These are phyloP conservation scores for Trinectes maculatus DNA, from an alignment of 2,113 vertebrate genomes.

Conservation along the genomic window DNA sequence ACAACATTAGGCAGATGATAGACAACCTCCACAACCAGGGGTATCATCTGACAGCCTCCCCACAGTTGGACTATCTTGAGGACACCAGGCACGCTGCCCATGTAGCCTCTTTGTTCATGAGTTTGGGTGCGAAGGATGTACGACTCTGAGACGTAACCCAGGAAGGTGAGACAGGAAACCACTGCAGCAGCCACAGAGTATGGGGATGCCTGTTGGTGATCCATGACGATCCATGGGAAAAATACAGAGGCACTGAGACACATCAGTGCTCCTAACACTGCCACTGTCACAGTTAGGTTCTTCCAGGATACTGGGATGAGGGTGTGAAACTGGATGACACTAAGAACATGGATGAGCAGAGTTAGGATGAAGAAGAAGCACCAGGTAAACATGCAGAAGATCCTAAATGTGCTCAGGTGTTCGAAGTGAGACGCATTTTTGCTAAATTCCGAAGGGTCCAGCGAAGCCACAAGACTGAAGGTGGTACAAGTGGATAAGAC, in stretches of 20 bases:
- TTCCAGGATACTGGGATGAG: conserved; percentile 83
- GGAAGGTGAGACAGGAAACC: conserved; percentile 65
- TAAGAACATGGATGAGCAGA: conserved; percentile 76
- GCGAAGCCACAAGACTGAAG: conserved; percentile 75
- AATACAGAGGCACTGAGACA: conserved; percentile 63
- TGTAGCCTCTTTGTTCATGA: conserved; percentile 78
- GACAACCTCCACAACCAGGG: conserved; percentile 41
- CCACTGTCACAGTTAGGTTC: conserved; percentile 77
- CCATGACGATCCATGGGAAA: conserved; percentile 62
- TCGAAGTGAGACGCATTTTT: accelerated
- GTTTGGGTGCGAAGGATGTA: conserved; percentile 57
- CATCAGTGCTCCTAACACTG: conserved; percentile 72
- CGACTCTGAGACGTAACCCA: conserved; percentile 75
- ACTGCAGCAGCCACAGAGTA: conserved; percentile 44
- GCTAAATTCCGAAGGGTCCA: background rate
- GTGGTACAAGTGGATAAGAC: conserved; percentile 73
- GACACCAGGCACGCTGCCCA: conserved; percentile 78
- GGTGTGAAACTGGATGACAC: conserved; percentile 81
- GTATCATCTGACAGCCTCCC: conserved; percentile 71
- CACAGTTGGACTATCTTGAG: conserved; percentile 80
- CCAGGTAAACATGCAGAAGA: conserved; percentile 81
- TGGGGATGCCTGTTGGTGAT: accelerated
- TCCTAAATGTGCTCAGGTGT: conserved; percentile 11
- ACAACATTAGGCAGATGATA: accelerated
- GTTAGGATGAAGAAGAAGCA: conserved; percentile 80